Evolutionary conservation across 2,888 invertebrate species (phyloP).

Genomic region (Latrodectus hesperus): DNA sequence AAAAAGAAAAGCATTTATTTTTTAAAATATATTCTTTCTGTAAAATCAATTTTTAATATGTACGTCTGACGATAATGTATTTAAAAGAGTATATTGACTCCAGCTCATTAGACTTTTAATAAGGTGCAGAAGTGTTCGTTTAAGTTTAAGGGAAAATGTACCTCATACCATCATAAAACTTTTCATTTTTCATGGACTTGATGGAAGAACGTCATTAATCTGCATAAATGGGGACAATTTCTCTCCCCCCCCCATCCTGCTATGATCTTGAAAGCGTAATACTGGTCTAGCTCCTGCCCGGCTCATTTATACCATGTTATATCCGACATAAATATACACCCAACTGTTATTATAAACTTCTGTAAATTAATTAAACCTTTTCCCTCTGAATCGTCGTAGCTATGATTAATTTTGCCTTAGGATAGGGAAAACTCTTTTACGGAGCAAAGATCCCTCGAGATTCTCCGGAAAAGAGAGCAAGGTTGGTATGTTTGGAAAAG

Average conservation of each 20-base stretch:
- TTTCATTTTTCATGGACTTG: conserved; percentile 24
- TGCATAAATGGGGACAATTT: conserved; percentile 34
- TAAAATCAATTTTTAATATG: too few relatives aligned
- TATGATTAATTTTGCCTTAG: conserved; percentile 62
- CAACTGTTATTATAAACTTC: conserved; percentile 64
- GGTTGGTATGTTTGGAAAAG: background rate
- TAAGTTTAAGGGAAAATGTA: too few relatives aligned
- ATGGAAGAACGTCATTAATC: conserved; percentile 31
- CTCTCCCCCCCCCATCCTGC: conserved; percentile 1
- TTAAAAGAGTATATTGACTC: too few relatives aligned
- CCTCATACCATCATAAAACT: too few relatives aligned
- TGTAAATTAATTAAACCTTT: conserved; percentile 63
- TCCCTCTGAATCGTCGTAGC: conserved; percentile 37
- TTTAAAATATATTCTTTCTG: too few relatives aligned
- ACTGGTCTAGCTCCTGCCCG: background rate
- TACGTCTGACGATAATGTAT: too few relatives aligned
- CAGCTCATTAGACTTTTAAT: too few relatives aligned
- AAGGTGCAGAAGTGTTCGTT: too few relatives aligned
- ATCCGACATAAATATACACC: conserved; percentile 50
- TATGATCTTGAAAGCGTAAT: background rate
- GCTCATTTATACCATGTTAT: conserved; percentile 13
- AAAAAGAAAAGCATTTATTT: too few relatives aligned
- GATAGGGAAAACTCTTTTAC: conserved; percentile 9
- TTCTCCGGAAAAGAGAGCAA: background rate
- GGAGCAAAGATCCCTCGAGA: conserved; percentile 15